A percentile compares a stretch with the other conserved stretches of the same genome.
Evolutionary conservation across 2,113 vertebrate genomes (phyloP).

Genomic region (Pomatorhinus ruficollis): DNA sequence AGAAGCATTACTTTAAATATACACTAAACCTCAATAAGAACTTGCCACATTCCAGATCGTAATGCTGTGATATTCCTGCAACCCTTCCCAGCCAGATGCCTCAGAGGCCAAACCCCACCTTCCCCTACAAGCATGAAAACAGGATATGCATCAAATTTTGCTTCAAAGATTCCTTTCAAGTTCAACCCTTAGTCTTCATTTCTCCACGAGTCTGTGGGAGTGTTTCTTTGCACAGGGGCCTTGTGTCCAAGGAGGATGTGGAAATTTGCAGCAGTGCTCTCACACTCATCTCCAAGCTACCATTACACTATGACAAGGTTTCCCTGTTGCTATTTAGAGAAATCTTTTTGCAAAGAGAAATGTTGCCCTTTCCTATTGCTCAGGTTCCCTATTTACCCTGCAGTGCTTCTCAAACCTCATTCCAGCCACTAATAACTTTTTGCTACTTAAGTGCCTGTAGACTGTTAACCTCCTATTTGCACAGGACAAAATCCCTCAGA

Average conservation of each 20-base stretch:
- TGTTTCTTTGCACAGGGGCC: not conserved
- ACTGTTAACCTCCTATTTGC: not conserved
- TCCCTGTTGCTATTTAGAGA: not conserved
- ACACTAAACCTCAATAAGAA: not conserved
- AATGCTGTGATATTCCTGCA: not conserved
- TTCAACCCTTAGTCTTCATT: not conserved
- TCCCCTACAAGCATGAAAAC: not conserved
- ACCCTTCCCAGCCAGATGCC: not conserved
- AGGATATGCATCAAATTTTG: not conserved
- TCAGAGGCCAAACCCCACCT: not conserved
- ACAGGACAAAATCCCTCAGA: not conserved
- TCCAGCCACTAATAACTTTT: not conserved
- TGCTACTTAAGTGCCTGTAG: not conserved
- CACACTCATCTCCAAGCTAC: not conserved
- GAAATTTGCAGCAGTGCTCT: not conserved
- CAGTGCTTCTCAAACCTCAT: not conserved
- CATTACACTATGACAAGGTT: not conserved
- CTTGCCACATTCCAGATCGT: not conserved
- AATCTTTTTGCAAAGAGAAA: not conserved
- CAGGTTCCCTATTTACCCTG: not conserved
- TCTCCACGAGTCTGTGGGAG: not conserved
- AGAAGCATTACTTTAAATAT: not conserved
- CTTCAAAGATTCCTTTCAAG: not conserved
- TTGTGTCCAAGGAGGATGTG: not conserved
- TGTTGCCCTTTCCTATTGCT: not conserved